A percentile compares a stretch with the other conserved stretches of the same genome.
Conservation (phyloP, 1,140 invertebrate species). For the Archivesica marissinica region DNA sequence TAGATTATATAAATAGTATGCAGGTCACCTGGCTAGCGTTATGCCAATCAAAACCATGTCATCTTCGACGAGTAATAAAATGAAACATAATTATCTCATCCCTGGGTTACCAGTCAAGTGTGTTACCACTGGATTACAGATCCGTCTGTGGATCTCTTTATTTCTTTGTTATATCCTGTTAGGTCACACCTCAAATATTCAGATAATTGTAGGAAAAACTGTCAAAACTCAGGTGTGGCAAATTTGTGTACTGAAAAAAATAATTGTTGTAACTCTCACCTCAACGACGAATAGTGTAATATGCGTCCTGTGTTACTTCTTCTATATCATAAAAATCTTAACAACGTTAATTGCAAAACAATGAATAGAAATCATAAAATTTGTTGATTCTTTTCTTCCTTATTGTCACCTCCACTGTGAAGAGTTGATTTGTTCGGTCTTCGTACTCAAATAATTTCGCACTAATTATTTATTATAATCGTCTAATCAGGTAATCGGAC, state of each 20-base stretch:
- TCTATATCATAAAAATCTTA: background rate
- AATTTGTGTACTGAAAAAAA: background rate
- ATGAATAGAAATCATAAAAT: slow-evolving; percentile 16
- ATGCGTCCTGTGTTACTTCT: background rate
- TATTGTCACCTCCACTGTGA: slow-evolving; percentile 29
- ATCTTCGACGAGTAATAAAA: too few species aligned
- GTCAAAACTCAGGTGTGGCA: background rate
- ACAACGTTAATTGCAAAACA: background rate
- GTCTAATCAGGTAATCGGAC: too few species aligned
- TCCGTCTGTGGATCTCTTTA: too few species aligned
- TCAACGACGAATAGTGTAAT: background rate
- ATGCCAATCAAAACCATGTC: too few species aligned
- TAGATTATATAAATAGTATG: too few species aligned
- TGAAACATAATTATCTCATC: too few species aligned
- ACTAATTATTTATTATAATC: too few species aligned
- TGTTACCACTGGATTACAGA: too few species aligned
- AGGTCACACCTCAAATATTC: slow-evolving; percentile 18
- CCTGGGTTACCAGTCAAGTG: too few species aligned
- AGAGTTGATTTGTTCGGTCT: slow-evolving; percentile 24
- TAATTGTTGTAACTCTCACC: background rate
- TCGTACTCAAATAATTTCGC: slow-evolving; percentile 44
- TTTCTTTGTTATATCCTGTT: too few species aligned
- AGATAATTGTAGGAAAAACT: too few species aligned
- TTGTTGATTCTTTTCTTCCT: slow-evolving; percentile 60
- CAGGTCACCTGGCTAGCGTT: too few species aligned